Percentiles rank a stretch among this genome's conserved stretches.
Evolutionary conservation across 1,140 invertebrate genomes (phyloP).

Genomic region (Rhizoglyphus robini): DNA sequence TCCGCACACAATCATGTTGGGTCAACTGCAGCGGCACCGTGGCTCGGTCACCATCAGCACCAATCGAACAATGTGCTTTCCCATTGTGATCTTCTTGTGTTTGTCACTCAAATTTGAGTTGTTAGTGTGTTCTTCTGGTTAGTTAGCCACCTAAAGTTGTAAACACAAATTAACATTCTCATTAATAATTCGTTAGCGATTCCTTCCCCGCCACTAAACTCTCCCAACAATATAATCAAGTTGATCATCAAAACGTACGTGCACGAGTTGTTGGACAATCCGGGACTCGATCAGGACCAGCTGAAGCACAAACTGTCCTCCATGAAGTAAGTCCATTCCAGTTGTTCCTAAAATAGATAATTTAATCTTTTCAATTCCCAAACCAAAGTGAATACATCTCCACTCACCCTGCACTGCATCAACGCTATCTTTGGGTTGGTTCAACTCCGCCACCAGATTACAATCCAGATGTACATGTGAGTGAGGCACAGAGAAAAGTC

Average conservation of each 20-base stretch:
- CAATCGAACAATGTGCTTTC: background rate
- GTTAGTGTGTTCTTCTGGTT: too few relatives aligned
- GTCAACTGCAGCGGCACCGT: too few relatives aligned
- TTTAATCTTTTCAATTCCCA: background rate
- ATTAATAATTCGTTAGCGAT: too few relatives aligned
- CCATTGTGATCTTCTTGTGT: background rate
- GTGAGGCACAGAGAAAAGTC: too few relatives aligned
- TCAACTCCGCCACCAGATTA: slow-evolving; percentile 18
- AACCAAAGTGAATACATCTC: slow-evolving; percentile 24
- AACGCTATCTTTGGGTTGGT: slow-evolving; percentile 27
- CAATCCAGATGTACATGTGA: slow-evolving; percentile 23
- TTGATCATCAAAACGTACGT: slow-evolving; percentile 21
- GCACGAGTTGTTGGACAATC: slow-evolving; percentile 13
- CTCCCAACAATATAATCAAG: slow-evolving; percentile 20
- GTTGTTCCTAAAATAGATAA: background rate
- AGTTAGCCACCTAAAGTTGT: too few relatives aligned
- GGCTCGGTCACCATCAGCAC: background rate
- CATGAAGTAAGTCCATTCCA: slow-evolving; percentile 16
- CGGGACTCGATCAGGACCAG: background rate
- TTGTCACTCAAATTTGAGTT: background rate
- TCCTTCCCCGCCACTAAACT: slow-evolving; percentile 2
- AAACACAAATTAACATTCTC: too few relatives aligned
- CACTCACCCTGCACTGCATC: slow-evolving; percentile 26
- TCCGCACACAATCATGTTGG: too few relatives aligned
- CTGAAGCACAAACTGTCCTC: background rate